phyloP scores from a whole-genome alignment of 2,888 invertebrate species.

The Caenorhabditis sp. region DNA sequence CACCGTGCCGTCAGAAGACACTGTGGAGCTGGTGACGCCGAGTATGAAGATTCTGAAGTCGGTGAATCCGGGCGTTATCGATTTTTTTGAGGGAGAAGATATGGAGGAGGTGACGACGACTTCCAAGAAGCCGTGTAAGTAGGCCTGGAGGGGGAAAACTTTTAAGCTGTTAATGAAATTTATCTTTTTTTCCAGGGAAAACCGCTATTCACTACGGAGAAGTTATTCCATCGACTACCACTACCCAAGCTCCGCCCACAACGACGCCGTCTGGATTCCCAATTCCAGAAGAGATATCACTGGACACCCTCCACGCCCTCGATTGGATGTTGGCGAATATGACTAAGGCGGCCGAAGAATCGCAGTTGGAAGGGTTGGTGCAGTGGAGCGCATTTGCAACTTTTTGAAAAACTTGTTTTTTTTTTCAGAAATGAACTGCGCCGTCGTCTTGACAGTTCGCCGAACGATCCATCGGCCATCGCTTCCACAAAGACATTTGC shows the following conservation, averaged over 20 bases:
- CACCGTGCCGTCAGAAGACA: slow-evolving; percentile 39
- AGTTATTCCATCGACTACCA: slow-evolving; percentile 26
- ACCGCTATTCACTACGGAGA: slow-evolving; percentile 58
- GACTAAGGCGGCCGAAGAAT: slow-evolving; percentile 73
- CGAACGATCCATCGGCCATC: slow-evolving; percentile 9
- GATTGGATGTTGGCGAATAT: slow-evolving; percentile 82
- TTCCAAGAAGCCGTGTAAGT: slow-evolving; percentile 52
- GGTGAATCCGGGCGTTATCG: slow-evolving; percentile 31
- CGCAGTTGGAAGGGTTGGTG: slow-evolving; percentile 12
- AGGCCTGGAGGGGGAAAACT: too few relatives aligned
- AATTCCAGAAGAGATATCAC: slow-evolving; percentile 63
- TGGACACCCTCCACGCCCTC: slow-evolving; percentile 79
- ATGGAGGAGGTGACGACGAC: slow-evolving; percentile 19
- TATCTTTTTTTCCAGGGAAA: too few relatives aligned
- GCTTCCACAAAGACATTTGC: slow-evolving; percentile 30
- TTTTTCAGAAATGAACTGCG: slow-evolving; percentile 47
- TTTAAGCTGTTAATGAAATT: too few relatives aligned
- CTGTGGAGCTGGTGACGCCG: slow-evolving; percentile 50
- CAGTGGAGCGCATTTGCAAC: too few relatives aligned
- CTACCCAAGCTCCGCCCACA: slow-evolving; percentile 20
- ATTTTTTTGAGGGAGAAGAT: slow-evolving; percentile 44
- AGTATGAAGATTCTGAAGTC: slow-evolving; percentile 10
- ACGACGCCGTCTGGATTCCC: slow-evolving; percentile 24
- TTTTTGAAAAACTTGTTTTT: not conserved
- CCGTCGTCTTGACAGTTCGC: slow-evolving; percentile 39